Base-by-base conservation (phyloP, 1,140 invertebrate genomes). In the Cydia strobilella region DNA sequence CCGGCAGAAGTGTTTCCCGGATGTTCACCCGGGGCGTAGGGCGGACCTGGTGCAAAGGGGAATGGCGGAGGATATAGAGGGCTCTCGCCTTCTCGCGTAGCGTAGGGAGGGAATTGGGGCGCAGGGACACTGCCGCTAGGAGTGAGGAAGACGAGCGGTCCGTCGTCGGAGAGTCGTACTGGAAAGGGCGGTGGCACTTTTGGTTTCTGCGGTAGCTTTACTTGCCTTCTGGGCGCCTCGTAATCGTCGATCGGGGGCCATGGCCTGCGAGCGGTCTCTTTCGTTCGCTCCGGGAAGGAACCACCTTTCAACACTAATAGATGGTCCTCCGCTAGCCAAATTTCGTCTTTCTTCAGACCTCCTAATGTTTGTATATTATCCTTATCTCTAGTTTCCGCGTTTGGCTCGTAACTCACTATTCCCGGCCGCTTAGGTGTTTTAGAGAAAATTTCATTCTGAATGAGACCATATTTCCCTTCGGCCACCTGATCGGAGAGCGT, bases 311-410 rank as follows among this genome's bases (percentile, higher is more conserved):
- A 90, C 12, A 98, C 97, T 13, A 98, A 88, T 39, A 98, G 91
- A 86, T 98, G 97, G 84, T 97, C 97, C 84, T 98, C 97, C 0
- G 97, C 96, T 62, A 98, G 91, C 97, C 97, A 98, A 78, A 98
- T 97, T 77, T 98, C 97, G 62, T 97, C 96, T 79, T 96, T 95
- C 79, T 96, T 95, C 0, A 98, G 91, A 13, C 97, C 97, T 12
- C 97, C 97, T 3, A 97, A 93, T 87, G 95, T 97, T 74, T 96
- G 94, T 1, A 95, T 93, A 74, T 95, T 97, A 86, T 98, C 97
- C 80, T 95, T 95, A 0, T 96, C 95, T 77, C 89, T 85, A 2
- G 96, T 96, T 82, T 97, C 97, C 0, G 95, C 93, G 84, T 97
- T 97, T 0, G 94, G 89, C 15, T 94, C 94, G 83, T 98, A 98